Percentiles rank a stretch among this genome's conserved stretches.
These are phyloP conservation scores for Etheostoma spectabile DNA, from an alignment of 2,113 vertebrate genomes.

Conservation along the genomic window DNA sequence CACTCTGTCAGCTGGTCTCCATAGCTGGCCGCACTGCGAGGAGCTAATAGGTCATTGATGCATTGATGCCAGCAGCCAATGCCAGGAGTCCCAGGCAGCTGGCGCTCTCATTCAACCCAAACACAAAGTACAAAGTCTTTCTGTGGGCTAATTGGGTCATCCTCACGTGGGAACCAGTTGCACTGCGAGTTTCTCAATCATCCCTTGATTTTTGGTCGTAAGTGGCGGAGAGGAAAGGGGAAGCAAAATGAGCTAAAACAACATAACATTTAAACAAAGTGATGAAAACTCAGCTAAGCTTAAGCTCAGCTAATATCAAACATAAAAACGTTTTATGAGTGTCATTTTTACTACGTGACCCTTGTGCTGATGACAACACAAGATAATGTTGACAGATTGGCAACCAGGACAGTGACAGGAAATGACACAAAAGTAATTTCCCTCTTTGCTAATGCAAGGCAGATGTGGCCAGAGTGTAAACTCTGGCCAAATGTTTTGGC, in stretches of 20 bases:
- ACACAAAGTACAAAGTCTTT: conserved; percentile 76
- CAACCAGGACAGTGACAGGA: conserved; percentile 31
- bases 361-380: neutral
- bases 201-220: conserved; percentile 31
- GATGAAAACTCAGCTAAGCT: neutral
- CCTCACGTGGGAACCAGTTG: conserved; percentile 73
- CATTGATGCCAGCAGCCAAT: conserved; percentile 61
- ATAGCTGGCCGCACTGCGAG: neutral
- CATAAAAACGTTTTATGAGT: neutral
- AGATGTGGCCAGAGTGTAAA: conserved; percentile 11
- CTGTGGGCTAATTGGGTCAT: conserved; percentile 80
- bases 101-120: conserved; percentile 71
- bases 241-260: neutral
- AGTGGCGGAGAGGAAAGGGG: neutral
- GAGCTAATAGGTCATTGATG: conserved; percentile 62
- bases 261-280: neutral
- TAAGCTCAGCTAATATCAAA: neutral
- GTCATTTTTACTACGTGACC: neutral
- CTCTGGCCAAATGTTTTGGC: neutral
- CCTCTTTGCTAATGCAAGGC: conserved; percentile 11
- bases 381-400: conserved; percentile 24
- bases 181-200: conserved; percentile 39
- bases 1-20: conserved; percentile 17
- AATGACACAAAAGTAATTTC: conserved; percentile 33
- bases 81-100: conserved; percentile 77